A percentile compares a stretch with the other conserved stretches of the same genome.
phyloP scores from a whole-genome alignment of 1,140 invertebrate genomes.

The Leptonema lineaticorne region DNA sequence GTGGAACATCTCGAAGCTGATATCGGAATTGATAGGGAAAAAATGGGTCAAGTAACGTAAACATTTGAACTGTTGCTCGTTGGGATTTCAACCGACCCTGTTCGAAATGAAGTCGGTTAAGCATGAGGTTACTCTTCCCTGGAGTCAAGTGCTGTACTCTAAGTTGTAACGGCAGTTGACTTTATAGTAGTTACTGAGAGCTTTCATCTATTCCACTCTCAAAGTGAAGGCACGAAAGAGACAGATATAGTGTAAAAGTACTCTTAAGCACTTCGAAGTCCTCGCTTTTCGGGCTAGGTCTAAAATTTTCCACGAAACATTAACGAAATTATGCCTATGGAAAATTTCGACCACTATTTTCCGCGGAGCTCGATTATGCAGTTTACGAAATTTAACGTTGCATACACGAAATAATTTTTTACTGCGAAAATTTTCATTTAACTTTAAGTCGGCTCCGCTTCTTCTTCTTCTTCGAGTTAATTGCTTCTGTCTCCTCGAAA shows the following conservation, averaged over 20 bases:
- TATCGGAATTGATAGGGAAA: too few relatives aligned
- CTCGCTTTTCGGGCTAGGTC: not conserved
- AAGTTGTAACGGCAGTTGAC: constrained; percentile 15
- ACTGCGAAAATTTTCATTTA: not conserved
- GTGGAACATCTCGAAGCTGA: too few relatives aligned
- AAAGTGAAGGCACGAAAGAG: too few relatives aligned
- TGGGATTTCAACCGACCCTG: not conserved
- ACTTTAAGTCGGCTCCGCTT: not conserved
- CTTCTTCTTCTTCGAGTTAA: too few relatives aligned
- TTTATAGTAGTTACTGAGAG: constrained; percentile 14
- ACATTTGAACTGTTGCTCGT: not conserved
- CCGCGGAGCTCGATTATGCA: not conserved
- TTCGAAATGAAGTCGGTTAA: constrained; percentile 5
- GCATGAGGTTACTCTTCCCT: not conserved
- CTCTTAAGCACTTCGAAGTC: not conserved
- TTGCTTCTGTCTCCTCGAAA: too few relatives aligned
- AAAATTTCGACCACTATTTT: not conserved
- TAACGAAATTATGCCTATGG: constrained; percentile 10
- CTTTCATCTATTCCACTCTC: too few relatives aligned
- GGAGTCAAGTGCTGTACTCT: not conserved
- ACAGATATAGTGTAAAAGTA: too few relatives aligned
- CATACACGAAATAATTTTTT: not conserved
- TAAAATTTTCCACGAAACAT: not conserved
- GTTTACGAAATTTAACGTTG: not conserved
- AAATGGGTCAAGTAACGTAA: not conserved